phyloP scores from a whole-genome alignment of 1,140 invertebrate genomes.

The Lepidurus couesii region DNA sequence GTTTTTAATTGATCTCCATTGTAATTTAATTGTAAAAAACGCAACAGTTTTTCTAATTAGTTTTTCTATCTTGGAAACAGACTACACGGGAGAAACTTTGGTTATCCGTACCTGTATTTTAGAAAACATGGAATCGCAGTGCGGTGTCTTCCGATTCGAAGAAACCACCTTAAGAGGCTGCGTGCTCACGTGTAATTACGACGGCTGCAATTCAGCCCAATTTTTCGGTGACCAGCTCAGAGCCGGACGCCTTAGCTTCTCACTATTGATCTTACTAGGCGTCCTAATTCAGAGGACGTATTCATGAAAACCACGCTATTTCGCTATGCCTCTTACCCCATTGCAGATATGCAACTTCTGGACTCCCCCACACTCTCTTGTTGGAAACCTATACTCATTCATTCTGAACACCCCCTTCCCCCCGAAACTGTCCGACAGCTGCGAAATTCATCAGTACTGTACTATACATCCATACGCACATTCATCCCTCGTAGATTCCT shows the following conservation, averaged over 20 bases:
- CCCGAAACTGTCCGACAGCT: no score
- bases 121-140: constrained; percentile 54
- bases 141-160: constrained; percentile 50
- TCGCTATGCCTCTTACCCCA: not conserved
- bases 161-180: constrained; percentile 50
- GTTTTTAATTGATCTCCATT: constrained; percentile 30
- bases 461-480: no score
- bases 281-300: not conserved
- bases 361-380: no score
- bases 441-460: no score
- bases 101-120: constrained; percentile 53
- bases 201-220: constrained; percentile 40
- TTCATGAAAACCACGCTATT: not conserved
- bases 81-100: constrained; percentile 42
- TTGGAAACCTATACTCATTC: no score
- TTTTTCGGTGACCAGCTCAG: not conserved
- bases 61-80: constrained; percentile 37
- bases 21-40: constrained; percentile 15
- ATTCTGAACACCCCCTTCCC: no score
- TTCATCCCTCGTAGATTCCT: no score
- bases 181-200: constrained; percentile 51
- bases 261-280: not conserved
- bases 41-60: not conserved
- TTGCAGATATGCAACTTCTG: not conserved
- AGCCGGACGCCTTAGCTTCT: not conserved